Evolutionary conservation across 2,888 invertebrate species (phyloP), one percentile per base, ranked within the genome.

Genomic region (Ophion costatus): DNA sequence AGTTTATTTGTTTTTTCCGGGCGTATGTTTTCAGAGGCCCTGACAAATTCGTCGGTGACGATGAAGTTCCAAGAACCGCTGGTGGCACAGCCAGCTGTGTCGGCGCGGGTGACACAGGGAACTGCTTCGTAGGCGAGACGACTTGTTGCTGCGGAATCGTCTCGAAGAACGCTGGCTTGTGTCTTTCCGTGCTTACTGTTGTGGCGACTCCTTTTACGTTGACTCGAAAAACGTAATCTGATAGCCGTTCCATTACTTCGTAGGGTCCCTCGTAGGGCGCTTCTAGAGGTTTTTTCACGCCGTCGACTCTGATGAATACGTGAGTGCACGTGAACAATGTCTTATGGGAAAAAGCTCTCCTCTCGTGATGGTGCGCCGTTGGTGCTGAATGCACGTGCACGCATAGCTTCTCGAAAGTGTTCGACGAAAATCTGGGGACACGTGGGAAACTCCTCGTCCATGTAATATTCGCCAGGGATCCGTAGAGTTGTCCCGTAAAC

Each of bases 251-350:
- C 22, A 88, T 56, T 11, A 90, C 83, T 64, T 82, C 57, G 75
- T 81, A 85, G 3, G 89, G 89, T 22, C 89, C 89, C 17, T 84
- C 85, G 70, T 90, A 90, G 0, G 89, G 89, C 20, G 86, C 87
- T 66, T 87, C 80, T n/a, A 89, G 78, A 7, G 85, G 78, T n/a
- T 33, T 14, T 63, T 70, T 80, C 0, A 64, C 59, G 45, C 22
- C 51, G 29, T 84, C 84, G 11, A 73, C 73, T 22, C 80, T n/a
- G 10, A 86, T 57, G 71, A 83, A 87, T 0, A 83, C 85, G 74
- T 85, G 86, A 5, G 83, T 63, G 61, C 80, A 80, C 3, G 80
- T 71, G 6, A 79, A n/a, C n/a, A 87, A 42, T 9, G 70, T 69
- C 29, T 64, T 33, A 24, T 64, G 64, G 11, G 33, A 29, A 17